Evolutionary conservation across 1,140 invertebrate genomes (phyloP).

Genomic region (Drosophila carrolli): DNA sequence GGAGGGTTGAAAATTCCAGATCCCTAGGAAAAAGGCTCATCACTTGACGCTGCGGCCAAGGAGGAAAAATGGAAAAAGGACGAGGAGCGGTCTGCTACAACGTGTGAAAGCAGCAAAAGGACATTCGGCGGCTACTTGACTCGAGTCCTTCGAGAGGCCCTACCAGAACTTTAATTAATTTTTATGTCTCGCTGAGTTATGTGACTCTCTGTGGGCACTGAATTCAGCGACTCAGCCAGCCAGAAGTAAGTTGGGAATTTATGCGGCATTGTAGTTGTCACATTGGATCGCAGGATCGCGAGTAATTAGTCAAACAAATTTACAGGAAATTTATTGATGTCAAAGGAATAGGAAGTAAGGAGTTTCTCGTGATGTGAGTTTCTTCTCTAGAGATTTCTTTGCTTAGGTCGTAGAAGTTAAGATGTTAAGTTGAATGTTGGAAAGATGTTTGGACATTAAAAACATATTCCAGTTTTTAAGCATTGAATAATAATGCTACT

Average conservation of each 20-base stretch:
- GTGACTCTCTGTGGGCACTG: conserved; percentile 66
- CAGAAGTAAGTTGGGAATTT: conserved; percentile 73
- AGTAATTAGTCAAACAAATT: conserved; percentile 71
- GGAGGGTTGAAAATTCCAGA: conserved; percentile 57
- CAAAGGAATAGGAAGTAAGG: neutral
- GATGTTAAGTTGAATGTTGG: neutral
- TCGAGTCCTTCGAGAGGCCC: conserved; percentile 19
- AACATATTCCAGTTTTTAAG: too few relatives aligned
- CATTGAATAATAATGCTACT: too few relatives aligned
- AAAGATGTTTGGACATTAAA: neutral
- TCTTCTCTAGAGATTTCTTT: neutral
- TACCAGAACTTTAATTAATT: conserved; percentile 72
- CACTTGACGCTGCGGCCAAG: conserved; percentile 70
- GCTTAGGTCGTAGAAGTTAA: too few relatives aligned
- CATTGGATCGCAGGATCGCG: conserved; percentile 10
- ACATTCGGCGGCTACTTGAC: conserved; percentile 65
- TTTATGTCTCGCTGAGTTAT: conserved; percentile 71
- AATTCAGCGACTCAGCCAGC: conserved; percentile 23
- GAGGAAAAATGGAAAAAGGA: conserved; percentile 20
- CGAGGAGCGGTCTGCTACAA: conserved; percentile 36
- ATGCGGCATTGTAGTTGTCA: conserved; percentile 39
- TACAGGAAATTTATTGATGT: conserved; percentile 46
- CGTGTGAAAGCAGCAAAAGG: conserved; percentile 73
- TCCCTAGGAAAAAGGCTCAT: conserved; percentile 57
- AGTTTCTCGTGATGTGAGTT: neutral